Base-by-base conservation (phyloP, 2,888 invertebrate genomes). In the Mythimna loreyi region DNA sequence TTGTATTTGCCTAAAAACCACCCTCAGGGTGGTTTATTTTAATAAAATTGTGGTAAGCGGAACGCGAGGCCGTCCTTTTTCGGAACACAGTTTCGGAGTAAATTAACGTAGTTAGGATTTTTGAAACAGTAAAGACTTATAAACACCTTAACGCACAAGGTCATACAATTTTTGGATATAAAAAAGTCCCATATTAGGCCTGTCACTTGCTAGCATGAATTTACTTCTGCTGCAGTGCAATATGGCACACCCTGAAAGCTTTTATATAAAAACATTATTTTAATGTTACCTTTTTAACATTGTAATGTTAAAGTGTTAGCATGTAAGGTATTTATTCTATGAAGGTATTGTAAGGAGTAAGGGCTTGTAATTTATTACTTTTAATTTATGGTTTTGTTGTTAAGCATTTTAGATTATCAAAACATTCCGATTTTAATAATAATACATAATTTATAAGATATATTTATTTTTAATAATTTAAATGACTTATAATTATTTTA, bases 31-130 rank as follows among this genome's bases (percentile, higher is more conserved):
- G 30, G 33, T 55, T 33, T 33, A 25, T 33, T 69, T 68, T 28
- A 45, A 52, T 36, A 28, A 69, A 69, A 45, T 28, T 49, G 11
- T 53, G 9, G 30, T 75, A 43, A 59, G 55, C 53, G 13, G 25
- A 63, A 63, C 36, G 52, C 52, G 75, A 45, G 40, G 69, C 76
- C 76, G 76, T 76, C 76, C 76, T 28, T 58, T 55, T 52, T 75
- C 80, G 53, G 47, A 63, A 80, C 80, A 33, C n/a, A 52, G 75
- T 76, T 75, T 63, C 75, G 75, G 30, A 25, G 8, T 43, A 43
- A 55, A 43, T 43, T 50, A 43, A 63, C 23, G 7, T 62, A 67
- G 45, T 50, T 79, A 64, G n/a, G 30, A 73, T 56, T 50, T 28
- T 25, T 50, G 11, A 52, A 57, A 57, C 16, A 28, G 6, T 47